Evolutionary conservation across 2,113 vertebrate species (phyloP).

Genomic region (Sander lucioperca): DNA sequence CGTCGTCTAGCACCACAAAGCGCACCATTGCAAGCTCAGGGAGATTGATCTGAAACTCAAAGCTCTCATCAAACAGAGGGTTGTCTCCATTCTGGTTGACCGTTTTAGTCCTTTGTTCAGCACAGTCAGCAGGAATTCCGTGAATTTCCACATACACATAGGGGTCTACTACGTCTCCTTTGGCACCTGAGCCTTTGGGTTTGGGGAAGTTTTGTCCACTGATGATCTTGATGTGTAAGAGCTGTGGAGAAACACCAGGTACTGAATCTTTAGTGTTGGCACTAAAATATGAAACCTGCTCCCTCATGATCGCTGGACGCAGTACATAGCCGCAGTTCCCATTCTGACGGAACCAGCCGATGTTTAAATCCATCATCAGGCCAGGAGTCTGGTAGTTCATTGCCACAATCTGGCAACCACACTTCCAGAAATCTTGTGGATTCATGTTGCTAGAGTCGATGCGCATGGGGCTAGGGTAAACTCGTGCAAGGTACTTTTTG

Average conservation of each 20-base stretch:
- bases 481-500: conserved; percentile 93
- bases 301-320: conserved; percentile 96
- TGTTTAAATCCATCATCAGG: conserved; percentile 98
- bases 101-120: conserved; percentile 96
- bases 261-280: conserved; percentile 98
- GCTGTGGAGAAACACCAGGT: conserved; percentile 96
- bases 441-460: conserved; percentile 99
- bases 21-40: conserved; percentile 98
- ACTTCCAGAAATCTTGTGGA: conserved; percentile 99
- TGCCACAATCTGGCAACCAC: conserved; percentile 97
- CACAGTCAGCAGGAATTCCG: conserved; percentile 96
- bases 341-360: conserved; percentile 97
- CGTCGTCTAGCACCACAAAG: conserved; percentile 96
- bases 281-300: conserved; percentile 97
- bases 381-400: conserved; percentile 99
- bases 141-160: conserved; percentile 99
- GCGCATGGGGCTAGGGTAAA: conserved; percentile 97
- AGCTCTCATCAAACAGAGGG: conserved; percentile 98
- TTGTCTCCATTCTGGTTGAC: conserved; percentile 96
- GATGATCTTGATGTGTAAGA: conserved; percentile 98
- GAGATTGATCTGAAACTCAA: conserved; percentile 98
- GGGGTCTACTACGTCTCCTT: conserved; percentile 97
- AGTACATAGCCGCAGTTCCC: conserved; percentile 97
- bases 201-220: conserved; percentile 98
- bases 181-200: conserved; percentile 97